Evolutionary conservation across 1,140 invertebrate species (phyloP), one percentile per base, ranked within the genome.

Genomic region (Ceratosolen solmsi): DNA sequence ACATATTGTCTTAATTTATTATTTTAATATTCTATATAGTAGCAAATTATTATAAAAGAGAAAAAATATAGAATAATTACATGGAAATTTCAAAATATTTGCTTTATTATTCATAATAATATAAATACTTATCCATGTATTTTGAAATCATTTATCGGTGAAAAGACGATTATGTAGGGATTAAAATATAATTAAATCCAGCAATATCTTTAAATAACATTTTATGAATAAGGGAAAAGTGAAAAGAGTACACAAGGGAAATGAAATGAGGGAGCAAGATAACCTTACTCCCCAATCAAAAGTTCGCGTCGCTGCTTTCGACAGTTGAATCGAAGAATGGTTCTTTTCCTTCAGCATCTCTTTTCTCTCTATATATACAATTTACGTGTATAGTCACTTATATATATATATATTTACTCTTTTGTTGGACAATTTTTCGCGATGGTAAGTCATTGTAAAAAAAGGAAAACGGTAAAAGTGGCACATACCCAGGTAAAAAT

Each of bases 381-480:
- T n/a, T n/a, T n/a, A n/a, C 1, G 30, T 20, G 33, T 65, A 8
- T 65, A 17, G n/a, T n/a, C 13, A 27, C 15, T 20, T 56, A n/a
- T 15, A 51, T n/a, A 9, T 13, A 2, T 41, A 51, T 30, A 54
- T 33, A 54, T 20, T 30, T 79, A 79, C 27, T 71, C 80, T 68
- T 79, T 74, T 60, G 72, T 60, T 33, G 79, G 82, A 84, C 70
- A 80, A 84, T 85, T 87, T 88, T 86, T 82, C 84, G 84, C 84
- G 82, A 85, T 84, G 84, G 71, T 80, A 83, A 86, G 86, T 86
- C 86, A 87, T 87, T 84, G 84, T 70, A 70, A 84, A 84, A 84
- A 84, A 81, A 70, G 13, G 13, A 20, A 54, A 25, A 0, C 1
- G 49, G 20, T 33, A 51, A 54, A 73, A n/a, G n/a, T n/a, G n/a